Percentiles rank a stretch among this genome's conserved stretches.
These are phyloP conservation scores for Apostichopus japonicus DNA, from an alignment of 35 echinoderm and acorn worm species.

Conservation along the genomic window DNA sequence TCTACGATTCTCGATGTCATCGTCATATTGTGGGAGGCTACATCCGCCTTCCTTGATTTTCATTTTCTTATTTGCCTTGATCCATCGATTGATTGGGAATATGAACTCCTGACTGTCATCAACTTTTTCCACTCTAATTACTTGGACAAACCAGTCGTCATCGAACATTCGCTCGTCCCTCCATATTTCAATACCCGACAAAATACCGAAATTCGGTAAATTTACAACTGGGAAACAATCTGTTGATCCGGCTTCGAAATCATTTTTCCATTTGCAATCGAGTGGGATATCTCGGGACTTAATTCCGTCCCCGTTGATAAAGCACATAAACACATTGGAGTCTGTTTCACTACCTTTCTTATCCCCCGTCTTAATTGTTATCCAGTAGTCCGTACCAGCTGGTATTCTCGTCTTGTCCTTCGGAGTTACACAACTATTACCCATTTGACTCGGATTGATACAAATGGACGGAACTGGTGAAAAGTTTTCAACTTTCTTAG, in stretches of 20 bases:
- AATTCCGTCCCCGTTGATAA: slow-evolving; percentile 58
- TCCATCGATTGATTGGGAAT: slow-evolving; percentile 91
- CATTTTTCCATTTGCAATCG: slow-evolving; percentile 70
- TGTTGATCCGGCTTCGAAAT: slow-evolving; percentile 77
- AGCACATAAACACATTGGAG: slow-evolving; percentile 79
- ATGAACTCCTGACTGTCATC: slow-evolving; percentile 10
- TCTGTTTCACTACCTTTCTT: slow-evolving; percentile 89
- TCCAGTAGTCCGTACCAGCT: slow-evolving; percentile 62
- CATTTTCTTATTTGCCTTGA: slow-evolving; percentile 53
- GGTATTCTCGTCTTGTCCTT: neutral
- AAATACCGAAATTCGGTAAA: slow-evolving; percentile 71
- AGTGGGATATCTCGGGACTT: slow-evolving; percentile 72
- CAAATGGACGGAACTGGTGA: no score
- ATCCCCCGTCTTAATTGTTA: slow-evolving; percentile 87
- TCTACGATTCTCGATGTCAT: slow-evolving; percentile 52
- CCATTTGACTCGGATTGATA: neutral
- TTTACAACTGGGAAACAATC: slow-evolving; percentile 72
- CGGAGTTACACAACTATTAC: slow-evolving; percentile 28
- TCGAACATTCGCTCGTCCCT: slow-evolving; percentile 31
- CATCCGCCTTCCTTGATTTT: slow-evolving; percentile 62
- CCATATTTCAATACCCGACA: slow-evolving; percentile 77
- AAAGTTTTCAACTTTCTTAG: no score
- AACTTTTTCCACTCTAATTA: slow-evolving; percentile 42
- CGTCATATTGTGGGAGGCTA: slow-evolving; percentile 78
- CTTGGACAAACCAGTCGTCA: slow-evolving; percentile 79